Evolutionary conservation across 2,888 invertebrate species (phyloP), one percentile per base, ranked within the genome.

Genomic region (Bombyx huttoni): DNA sequence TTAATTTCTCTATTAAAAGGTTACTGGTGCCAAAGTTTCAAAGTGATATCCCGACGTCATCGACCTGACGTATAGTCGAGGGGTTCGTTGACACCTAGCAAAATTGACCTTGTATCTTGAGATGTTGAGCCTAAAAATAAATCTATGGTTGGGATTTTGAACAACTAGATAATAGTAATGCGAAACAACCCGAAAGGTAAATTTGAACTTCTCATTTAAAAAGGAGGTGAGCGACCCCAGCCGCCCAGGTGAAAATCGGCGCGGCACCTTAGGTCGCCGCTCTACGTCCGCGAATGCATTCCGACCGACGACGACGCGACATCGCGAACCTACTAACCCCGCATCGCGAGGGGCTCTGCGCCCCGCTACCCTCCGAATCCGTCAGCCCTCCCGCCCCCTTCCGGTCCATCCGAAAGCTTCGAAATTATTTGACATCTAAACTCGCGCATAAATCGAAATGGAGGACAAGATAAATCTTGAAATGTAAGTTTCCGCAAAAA

Each of bases 281-380:
- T 85, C 82, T 79, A 84, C 83, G 83, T 84, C 79, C 86, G 85
- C 85, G 86, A 87, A 87, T 87, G 87, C 87, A 87, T 87, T 84
- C 86, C 84, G 82, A 81, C 86, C 85, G 83, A 78, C 81, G 75
- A 75, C 85, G 84, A 81, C 81, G 82, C 86, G 86, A 85, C 85
- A 82, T 83, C 80, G 85, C 86, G 87, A 84, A 85, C 86, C 86
- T 84, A 86, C 86, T 87, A 86, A 85, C 87, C 85, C 87, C 84
- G 85, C 85, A 77, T 78, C 67, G 80, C 80, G 80, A 81, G 83
- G 84, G 84, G 84, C 79, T 76, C 79, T 79, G 81, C 83, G 75
- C 82, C 85, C 85, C 83, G 81, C 85, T 69, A 81, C 83, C 86
- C 85, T 80, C 80, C 76, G 77, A 77, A 80, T 75, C 78, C 81